phyloP scores from a whole-genome alignment of 2,797 vertebrate species.

The Tympanoctomys barrerae region DNA sequence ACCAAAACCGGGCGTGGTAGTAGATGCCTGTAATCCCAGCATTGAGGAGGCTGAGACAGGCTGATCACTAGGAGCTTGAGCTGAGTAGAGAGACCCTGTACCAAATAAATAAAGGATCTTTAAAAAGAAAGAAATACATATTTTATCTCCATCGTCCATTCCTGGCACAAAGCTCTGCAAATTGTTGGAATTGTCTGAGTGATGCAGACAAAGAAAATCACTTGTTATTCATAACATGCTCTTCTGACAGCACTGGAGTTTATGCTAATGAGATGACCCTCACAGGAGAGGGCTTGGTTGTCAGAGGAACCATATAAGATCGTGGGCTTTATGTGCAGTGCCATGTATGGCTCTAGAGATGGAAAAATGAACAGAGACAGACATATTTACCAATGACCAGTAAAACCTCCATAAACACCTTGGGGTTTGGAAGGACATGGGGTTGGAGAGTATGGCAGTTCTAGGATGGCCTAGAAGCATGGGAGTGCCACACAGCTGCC shows the following conservation, averaged over 20 bases:
- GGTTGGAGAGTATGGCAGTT: background rate
- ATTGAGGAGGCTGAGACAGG: too few relatives aligned
- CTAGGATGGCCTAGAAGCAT: background rate
- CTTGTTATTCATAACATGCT: background rate
- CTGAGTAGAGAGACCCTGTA: too few relatives aligned
- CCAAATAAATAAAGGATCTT: too few relatives aligned
- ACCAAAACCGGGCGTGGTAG: too few relatives aligned
- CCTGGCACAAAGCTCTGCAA: background rate
- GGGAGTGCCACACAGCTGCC: background rate
- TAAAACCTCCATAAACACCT: background rate
- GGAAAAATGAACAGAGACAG: background rate
- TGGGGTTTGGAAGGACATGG: background rate
- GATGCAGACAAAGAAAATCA: background rate
- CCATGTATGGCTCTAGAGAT: background rate
- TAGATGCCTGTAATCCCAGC: too few relatives aligned
- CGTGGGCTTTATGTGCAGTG: background rate
- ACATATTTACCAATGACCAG: background rate
- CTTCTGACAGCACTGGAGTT: background rate
- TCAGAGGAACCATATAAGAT: background rate
- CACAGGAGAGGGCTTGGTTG: background rate
- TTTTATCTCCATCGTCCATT: background rate
- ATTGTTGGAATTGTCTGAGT: background rate
- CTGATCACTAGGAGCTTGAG: too few relatives aligned
- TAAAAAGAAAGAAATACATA: background rate
- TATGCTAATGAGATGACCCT: background rate